A percentile compares a stretch with the other conserved stretches of the same genome.
Conservation (phyloP, 2,888 invertebrate genomes). For the Cyaniris semiargus region DNA sequence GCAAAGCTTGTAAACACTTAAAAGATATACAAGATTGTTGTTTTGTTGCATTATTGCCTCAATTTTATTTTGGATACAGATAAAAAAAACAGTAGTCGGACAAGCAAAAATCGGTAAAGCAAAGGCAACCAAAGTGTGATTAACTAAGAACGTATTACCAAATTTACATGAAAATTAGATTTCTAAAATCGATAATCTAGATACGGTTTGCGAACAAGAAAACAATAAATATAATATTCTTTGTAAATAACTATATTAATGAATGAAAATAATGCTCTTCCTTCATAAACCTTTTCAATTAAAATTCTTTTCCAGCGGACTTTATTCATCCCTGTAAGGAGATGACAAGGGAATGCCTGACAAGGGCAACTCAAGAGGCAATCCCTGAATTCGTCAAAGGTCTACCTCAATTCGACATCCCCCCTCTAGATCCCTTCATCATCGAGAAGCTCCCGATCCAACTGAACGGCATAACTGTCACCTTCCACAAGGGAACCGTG, state of each 20-base stretch:
- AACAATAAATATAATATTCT: too few species aligned
- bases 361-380: conserved; percentile 48
- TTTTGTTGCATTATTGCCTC: background rate
- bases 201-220: too few species aligned
- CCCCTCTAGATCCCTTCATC: conserved; percentile 54
- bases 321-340: conserved; percentile 50
- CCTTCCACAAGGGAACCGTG: conserved; percentile 50
- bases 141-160: too few species aligned
- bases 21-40: background rate
- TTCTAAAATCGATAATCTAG: too few species aligned
- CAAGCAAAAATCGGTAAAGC: too few species aligned
- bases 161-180: too few species aligned
- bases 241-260: too few species aligned
- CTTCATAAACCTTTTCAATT: background rate
- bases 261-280: too few species aligned
- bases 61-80: too few species aligned
- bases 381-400: conserved; percentile 52
- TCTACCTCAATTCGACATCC: conserved; percentile 51
- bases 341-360: conserved; percentile 50
- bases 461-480: conserved; percentile 52
- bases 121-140: too few species aligned
- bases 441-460: conserved; percentile 51
- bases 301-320: conserved; percentile 42
- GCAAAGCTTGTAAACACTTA: background rate
- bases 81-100: too few species aligned